phyloP scores from a whole-genome alignment of 2,113 vertebrate species.

The Pardalotus punctatus region DNA sequence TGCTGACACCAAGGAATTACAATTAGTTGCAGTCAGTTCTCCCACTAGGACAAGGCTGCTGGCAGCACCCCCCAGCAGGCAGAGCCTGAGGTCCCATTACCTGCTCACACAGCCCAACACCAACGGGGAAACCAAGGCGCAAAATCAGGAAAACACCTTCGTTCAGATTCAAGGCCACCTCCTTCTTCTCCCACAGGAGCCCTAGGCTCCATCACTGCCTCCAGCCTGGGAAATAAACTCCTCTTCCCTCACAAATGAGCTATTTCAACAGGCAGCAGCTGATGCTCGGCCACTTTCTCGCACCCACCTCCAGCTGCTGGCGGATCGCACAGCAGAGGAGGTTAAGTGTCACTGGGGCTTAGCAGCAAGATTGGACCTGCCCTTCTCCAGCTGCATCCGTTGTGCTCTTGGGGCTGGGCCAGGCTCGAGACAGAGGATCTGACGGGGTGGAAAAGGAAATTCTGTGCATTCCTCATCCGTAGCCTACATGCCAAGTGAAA shows the following conservation, averaged over 20 bases:
- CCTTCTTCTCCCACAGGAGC: neutral
- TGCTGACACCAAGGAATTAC: neutral
- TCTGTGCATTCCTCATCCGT: constrained; percentile 69
- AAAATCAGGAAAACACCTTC: neutral
- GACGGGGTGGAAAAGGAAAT: constrained; percentile 74
- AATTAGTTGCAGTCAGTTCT: neutral
- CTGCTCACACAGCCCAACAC: neutral
- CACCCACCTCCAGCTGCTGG: constrained; percentile 24
- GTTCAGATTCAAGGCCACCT: neutral
- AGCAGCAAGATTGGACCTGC: constrained; percentile 55
- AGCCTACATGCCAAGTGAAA: constrained; percentile 59
- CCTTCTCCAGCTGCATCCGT: constrained; percentile 74
- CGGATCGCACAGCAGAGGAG: constrained; percentile 15
- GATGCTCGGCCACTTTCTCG: neutral
- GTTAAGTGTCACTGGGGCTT: constrained; percentile 42
- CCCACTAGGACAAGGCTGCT: neutral
- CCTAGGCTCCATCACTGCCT: neutral
- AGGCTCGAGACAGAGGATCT: constrained; percentile 69
- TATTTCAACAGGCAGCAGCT: constrained; percentile 44
- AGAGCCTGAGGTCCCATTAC: neutral
- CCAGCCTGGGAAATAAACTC: neutral
- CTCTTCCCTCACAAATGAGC: neutral
- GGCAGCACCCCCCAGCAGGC: neutral
- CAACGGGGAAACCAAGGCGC: neutral
- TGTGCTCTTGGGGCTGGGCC: constrained; percentile 64